phyloP scores from a whole-genome alignment of 2,888 invertebrate genomes.

The Neocrepidodera transversa region DNA sequence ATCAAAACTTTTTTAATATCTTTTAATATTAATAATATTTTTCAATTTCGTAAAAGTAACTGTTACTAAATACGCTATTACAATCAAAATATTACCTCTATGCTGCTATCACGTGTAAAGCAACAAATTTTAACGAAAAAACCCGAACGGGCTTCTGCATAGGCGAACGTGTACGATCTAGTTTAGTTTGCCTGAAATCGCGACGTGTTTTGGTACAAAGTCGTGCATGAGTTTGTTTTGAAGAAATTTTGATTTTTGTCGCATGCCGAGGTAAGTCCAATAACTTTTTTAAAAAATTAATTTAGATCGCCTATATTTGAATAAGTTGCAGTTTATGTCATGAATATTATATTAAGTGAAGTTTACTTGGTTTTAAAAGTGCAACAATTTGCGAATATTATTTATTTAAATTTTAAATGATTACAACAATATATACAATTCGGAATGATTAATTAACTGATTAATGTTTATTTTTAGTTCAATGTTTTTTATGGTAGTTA shows the following conservation, averaged over 20 bases:
- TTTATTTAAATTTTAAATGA: not conserved
- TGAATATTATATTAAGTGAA: not conserved
- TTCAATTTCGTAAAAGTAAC: too few species aligned
- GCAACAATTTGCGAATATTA: not conserved
- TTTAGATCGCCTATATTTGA: not conserved
- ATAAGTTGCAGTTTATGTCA: conserved; percentile 9
- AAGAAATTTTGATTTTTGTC: conserved; percentile 33
- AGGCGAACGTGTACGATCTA: conserved; percentile 31
- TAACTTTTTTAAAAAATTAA: not conserved
- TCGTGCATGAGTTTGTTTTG: conserved; percentile 33
- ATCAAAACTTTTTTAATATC: too few species aligned
- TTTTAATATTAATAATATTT: too few species aligned
- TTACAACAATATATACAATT: not conserved
- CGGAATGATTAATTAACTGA: not conserved
- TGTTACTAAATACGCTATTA: too few species aligned
- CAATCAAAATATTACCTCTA: conserved; percentile 24
- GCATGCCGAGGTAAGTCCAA: conserved; percentile 42
- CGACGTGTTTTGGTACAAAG: conserved; percentile 20
- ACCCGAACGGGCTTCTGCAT: conserved; percentile 34
- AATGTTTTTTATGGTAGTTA: not conserved
- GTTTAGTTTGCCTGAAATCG: conserved; percentile 32
- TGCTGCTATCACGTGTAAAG: conserved; percentile 30
- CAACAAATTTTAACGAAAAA: conserved; percentile 35
- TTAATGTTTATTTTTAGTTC: not conserved
- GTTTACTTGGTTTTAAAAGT: not conserved